Conservation (phyloP, 2,888 invertebrate genomes). For the Dascillus cervinus region DNA sequence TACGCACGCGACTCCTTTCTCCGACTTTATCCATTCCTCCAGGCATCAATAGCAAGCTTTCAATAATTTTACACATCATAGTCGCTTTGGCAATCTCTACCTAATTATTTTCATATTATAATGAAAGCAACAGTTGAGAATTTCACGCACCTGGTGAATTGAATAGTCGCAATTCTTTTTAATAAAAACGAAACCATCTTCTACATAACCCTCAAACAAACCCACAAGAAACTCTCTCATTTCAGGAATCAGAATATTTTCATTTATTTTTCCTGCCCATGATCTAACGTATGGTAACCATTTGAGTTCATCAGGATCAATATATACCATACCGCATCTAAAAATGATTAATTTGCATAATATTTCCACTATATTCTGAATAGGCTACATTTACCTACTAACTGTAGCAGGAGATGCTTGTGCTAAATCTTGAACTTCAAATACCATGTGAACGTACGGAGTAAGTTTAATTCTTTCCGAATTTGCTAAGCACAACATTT, state of each 20-base stretch:
- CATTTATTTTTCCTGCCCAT: slow-evolving; percentile 57
- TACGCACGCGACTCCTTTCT: slow-evolving; percentile 55
- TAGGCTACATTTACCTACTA: slow-evolving; percentile 42
- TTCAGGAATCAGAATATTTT: slow-evolving; percentile 47
- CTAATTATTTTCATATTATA: slow-evolving; percentile 37
- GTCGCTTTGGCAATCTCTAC: slow-evolving; percentile 76
- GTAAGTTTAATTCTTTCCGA: slow-evolving; percentile 86
- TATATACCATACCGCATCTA: slow-evolving; percentile 82
- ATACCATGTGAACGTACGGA: slow-evolving; percentile 83
- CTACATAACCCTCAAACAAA: slow-evolving; percentile 60
- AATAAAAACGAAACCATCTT: slow-evolving; percentile 58
- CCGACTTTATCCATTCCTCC: slow-evolving; percentile 41
- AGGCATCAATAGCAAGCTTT: slow-evolving; percentile 59
- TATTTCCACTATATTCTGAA: slow-evolving; percentile 1
- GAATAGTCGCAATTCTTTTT: slow-evolving; percentile 61
- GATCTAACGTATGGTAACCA: slow-evolving; percentile 75
- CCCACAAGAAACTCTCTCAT: slow-evolving; percentile 56
- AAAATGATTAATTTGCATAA: slow-evolving; percentile 3
- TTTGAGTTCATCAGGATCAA: slow-evolving; percentile 75
- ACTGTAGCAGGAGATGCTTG: slow-evolving; percentile 92
- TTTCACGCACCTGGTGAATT: slow-evolving; percentile 70
- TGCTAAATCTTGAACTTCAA: slow-evolving; percentile 76
- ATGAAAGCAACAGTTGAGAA: too few relatives aligned
- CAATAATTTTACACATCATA: slow-evolving; percentile 66
- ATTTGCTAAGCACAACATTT: slow-evolving; percentile 87